Evolutionary conservation across 2,888 invertebrate genomes (phyloP), one percentile per base, ranked within the genome.

Genomic region (Pemphredon lugubris): DNA sequence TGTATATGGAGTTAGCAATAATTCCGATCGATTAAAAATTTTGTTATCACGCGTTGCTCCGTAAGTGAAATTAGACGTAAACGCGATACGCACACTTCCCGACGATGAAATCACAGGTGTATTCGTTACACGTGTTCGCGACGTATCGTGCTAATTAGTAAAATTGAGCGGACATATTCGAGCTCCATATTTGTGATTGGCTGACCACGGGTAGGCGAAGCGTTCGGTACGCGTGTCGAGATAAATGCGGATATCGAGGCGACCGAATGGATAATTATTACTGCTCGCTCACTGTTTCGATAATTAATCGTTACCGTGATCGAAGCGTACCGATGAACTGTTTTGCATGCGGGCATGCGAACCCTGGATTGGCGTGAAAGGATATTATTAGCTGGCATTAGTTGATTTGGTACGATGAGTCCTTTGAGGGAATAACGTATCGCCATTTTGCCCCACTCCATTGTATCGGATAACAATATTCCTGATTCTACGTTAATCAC

Each of bases 241-340:
- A 75, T 76, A 81, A 83, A 81, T 72, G 76, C 72, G 58, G 50
- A 51, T 64, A 69, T 58, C 66, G 53, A 47, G 67, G 71, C 74
- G 71, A 63, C 73, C 74, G 78, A 83, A 77, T 70, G 77, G 77
- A 77, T 82, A 81, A 85, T 84, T 80, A 85, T 86, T 83, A 79
- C 75, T 64, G 76, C 68, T 54, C 65, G 65, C 60, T 73, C 69
- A 65, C 81, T 77, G 78, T 79, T 79, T 81, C 71, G 76, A 82
- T 82, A 83, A 84, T 84, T 84, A 82, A 86, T 84, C 81, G 72
- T 67, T 47, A 71, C 37, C 42, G 42, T 40, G 71, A 67, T 75
- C 59, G 44, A 63, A 64, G 70, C 64, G 53, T 14, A 16, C 45
- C 37, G 64, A 64, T 72, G 54, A 58, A 60, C 58, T 53, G 51